Evolutionary conservation across 2,797 vertebrate genomes (phyloP), one percentile per base, ranked within the genome.

Genomic region (Lophius americanus): DNA sequence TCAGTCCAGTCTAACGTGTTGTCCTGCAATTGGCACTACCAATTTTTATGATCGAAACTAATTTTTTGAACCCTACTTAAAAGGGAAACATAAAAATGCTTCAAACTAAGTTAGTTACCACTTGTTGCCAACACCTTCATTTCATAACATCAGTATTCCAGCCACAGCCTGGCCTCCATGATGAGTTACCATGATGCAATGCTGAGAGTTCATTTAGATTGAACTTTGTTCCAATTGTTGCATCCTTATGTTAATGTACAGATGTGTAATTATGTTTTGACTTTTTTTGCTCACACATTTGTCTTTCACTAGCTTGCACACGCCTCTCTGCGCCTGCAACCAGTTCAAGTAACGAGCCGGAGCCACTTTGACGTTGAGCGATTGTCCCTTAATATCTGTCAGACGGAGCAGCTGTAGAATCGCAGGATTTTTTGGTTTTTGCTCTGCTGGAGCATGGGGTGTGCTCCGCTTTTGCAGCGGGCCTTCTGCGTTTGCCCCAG

Each of bases 401-500:
- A 60, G 52, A 51, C 12, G 3, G 35, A 7, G 14, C 0, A 37
- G 44, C 65, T 47, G 41, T 42, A 54, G 7, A 66, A 88, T 84
- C 76, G 75, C 51, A 23, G 61, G 32, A 7, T 10, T 62, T 60
- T 60, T 14, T 12, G 42, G 54, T 47, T 49, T 64, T 68, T 81
- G 60, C 74, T 70, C 54, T 2, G 6, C 70, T 6, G 14, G 42
- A 60, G 63, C 61, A 78, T 77, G 82, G 75, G 81, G 39, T n/a
- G 60, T 52, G 62, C 51, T 32, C 47, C 61, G 70, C 53, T 61
- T 70, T 69, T 74, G 70, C 70, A 86, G 35, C 48, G 54, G 44
- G 78, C 72, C 9, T 65, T 65, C 65, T 75, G 78, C 76, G 73
- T 85, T 68, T 72, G 82, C 70, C 81, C 79, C 79, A 84, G 75